These are phyloP conservation scores for Furcifer pardalis DNA, from an alignment of 2,797 vertebrate genomes.

Conservation along the genomic window DNA sequence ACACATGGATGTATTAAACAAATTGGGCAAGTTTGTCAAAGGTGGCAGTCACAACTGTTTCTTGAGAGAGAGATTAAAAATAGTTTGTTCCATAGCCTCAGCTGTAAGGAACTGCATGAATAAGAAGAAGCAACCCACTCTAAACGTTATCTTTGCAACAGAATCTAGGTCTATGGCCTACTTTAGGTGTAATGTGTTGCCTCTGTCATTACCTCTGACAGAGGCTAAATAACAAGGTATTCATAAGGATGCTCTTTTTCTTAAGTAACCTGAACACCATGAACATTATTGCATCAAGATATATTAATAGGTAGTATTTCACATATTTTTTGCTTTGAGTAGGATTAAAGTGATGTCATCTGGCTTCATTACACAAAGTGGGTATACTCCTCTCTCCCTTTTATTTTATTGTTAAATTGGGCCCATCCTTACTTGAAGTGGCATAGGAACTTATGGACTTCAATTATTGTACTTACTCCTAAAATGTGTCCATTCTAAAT, in stretches of 20 bases:
- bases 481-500: too few relatives aligned
- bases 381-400: too few relatives aligned
- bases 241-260: background rate
- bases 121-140: background rate
- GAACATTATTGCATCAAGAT: background rate
- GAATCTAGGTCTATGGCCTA: background rate
- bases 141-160: background rate
- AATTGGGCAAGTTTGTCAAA: background rate
- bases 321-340: too few relatives aligned
- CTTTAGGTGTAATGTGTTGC: too few relatives aligned
- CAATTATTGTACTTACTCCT: too few relatives aligned
- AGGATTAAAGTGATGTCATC: too few relatives aligned
- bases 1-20: background rate
- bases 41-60: background rate
- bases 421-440: too few relatives aligned
- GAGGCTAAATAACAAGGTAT: too few relatives aligned
- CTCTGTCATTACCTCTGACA: too few relatives aligned
- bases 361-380: too few relatives aligned
- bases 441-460: too few relatives aligned
- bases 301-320: background rate
- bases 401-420: too few relatives aligned
- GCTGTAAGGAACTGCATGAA: background rate
- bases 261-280: background rate
- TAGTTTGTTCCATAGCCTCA: background rate
- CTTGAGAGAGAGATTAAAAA: background rate